Percentiles rank a stretch among this genome's conserved stretches.
Conservation (phyloP, 2,888 invertebrate genomes). For the Monochamus alternatus region DNA sequence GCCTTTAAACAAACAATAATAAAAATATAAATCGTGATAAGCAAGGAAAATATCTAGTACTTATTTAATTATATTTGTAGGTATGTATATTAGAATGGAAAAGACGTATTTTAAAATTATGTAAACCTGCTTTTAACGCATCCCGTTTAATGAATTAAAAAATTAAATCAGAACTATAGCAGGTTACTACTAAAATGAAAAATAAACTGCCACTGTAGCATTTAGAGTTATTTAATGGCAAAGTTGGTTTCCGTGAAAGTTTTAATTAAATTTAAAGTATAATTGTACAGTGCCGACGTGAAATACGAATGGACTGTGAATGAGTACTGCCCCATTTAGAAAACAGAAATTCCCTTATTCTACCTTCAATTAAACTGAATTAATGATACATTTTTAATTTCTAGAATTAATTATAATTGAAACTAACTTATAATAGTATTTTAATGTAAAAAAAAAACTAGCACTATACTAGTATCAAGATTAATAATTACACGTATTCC, state of each 20-base stretch:
- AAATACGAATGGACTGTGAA: neutral
- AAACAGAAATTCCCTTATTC: neutral
- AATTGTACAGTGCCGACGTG: conserved; percentile 16
- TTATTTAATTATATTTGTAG: too few relatives aligned
- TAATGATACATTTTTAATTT: neutral
- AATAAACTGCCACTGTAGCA: neutral
- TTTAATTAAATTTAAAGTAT: conserved; percentile 28
- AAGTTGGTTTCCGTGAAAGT: conserved; percentile 26
- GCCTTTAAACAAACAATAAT: too few relatives aligned
- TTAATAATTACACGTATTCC: too few relatives aligned
- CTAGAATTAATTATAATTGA: neutral
- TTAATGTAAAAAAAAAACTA: too few relatives aligned
- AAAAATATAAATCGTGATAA: too few relatives aligned
- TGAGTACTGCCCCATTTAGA: neutral
- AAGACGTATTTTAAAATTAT: too few relatives aligned
- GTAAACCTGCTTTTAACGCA: too few relatives aligned
- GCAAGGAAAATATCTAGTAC: too few relatives aligned
- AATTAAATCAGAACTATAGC: neutral
- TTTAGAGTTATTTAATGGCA: conserved; percentile 23
- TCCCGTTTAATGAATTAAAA: neutral
- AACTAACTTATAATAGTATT: too few relatives aligned
- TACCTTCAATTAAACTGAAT: neutral
- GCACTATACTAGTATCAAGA: too few relatives aligned
- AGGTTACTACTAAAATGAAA: conserved; percentile 11
- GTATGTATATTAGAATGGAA: too few relatives aligned